Conservation (phyloP, 2,888 invertebrate genomes). For the Stegophylla sp. region DNA sequence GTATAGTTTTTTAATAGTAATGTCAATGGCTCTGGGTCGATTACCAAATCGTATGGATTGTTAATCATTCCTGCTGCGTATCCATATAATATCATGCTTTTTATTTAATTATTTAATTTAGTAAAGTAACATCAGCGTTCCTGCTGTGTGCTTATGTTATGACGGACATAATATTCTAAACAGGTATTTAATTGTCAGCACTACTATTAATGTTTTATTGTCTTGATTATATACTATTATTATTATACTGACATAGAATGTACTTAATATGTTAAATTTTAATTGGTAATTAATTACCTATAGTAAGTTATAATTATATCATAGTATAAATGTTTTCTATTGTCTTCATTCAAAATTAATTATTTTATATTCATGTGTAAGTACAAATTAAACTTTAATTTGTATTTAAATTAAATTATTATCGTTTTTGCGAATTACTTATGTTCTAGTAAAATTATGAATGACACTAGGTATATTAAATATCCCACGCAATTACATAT, state of each 20-base stretch:
- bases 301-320: background rate
- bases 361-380: background rate
- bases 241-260: background rate
- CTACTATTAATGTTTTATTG: background rate
- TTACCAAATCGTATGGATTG: background rate
- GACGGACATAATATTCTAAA: conserved; percentile 24
- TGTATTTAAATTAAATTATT: background rate
- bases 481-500: too few relatives aligned
- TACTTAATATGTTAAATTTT: background rate
- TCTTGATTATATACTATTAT: background rate
- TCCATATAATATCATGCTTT: conserved; percentile 1
- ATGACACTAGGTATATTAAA: too few relatives aligned
- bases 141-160: conserved; percentile 29
- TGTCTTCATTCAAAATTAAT: background rate
- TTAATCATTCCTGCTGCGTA: background rate
- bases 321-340: too few relatives aligned
- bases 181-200: background rate
- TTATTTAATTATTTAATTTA: background rate
- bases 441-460: background rate
- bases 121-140: background rate
- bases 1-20: background rate
- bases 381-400: background rate
- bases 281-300: background rate
- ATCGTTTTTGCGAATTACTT: background rate
- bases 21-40: background rate